A percentile compares a stretch with the other conserved stretches of the same genome.
Conservation (phyloP, 2,888 invertebrate species). For the Stenotaenia linearis region DNA sequence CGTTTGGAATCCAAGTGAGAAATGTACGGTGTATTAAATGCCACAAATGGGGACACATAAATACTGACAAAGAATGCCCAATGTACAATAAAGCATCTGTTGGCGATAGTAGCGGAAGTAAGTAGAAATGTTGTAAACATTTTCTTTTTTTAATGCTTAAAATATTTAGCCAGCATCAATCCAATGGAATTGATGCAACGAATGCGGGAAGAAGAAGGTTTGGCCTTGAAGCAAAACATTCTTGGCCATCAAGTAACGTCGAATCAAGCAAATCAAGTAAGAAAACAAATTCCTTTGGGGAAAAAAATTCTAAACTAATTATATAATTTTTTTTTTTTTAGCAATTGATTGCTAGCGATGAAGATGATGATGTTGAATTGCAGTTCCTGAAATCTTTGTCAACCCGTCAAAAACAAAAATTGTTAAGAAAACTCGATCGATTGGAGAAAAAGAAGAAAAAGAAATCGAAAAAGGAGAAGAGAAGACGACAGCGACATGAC, state of each 20-base stretch:
- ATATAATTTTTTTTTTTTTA: too few relatives aligned
- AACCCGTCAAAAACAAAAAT: slow-evolving; percentile 81
- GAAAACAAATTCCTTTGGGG: too few relatives aligned
- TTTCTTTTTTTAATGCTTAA: too few relatives aligned
- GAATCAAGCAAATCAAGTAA: slow-evolving; percentile 45
- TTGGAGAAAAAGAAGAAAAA: slow-evolving; percentile 37
- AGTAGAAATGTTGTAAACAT: too few relatives aligned
- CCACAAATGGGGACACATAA: slow-evolving; percentile 98
- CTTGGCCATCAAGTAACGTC: slow-evolving; percentile 50
- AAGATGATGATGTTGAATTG: slow-evolving; percentile 57
- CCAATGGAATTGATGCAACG: slow-evolving; percentile 73
- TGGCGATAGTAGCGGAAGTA: slow-evolving; percentile 14
- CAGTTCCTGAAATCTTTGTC: slow-evolving; percentile 72
- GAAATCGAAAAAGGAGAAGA: neutral
- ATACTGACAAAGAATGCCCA: slow-evolving; percentile 79
- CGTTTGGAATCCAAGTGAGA: slow-evolving; percentile 94
- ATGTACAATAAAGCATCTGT: slow-evolving; percentile 55
- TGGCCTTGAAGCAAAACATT: slow-evolving; percentile 71
- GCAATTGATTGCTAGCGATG: slow-evolving; percentile 36
- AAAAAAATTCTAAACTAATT: too few relatives aligned
- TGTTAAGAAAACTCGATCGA: slow-evolving; percentile 52
- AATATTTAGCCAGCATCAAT: slow-evolving; percentile 51
- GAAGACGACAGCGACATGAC: neutral
- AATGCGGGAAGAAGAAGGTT: slow-evolving; percentile 80
- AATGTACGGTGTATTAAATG: slow-evolving; percentile 99